Percentiles rank a stretch among this genome's conserved stretches.
phyloP scores from a whole-genome alignment of 2,888 invertebrate genomes.

The Empis livida region DNA sequence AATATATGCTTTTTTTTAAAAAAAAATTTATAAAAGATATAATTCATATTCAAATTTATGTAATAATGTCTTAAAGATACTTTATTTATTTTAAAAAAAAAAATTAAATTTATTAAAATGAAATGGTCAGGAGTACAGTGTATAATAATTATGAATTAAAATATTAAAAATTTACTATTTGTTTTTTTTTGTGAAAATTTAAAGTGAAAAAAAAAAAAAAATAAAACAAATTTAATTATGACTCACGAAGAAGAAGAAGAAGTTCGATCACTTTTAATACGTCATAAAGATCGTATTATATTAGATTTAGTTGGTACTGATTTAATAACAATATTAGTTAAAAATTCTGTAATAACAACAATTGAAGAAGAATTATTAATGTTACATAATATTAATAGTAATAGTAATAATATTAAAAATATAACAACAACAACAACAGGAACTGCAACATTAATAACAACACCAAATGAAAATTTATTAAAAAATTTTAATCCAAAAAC shows the following conservation, averaged over 20 bases:
- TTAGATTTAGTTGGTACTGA: conserved; percentile 49
- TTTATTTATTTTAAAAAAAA: too few relatives aligned
- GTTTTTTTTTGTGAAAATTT: background rate
- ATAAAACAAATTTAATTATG: conserved; percentile 19
- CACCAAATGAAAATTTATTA: background rate
- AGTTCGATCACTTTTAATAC: conserved; percentile 47
- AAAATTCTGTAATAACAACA: conserved; percentile 49
- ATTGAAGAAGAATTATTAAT: conserved; percentile 43
- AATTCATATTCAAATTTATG: too few relatives aligned
- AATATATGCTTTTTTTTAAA: too few relatives aligned
- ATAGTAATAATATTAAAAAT: background rate
- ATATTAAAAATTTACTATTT: background rate
- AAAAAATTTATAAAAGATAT: too few relatives aligned
- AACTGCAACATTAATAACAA: too few relatives aligned
- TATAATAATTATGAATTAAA: background rate
- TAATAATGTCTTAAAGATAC: too few relatives aligned
- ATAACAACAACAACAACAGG: too few relatives aligned
- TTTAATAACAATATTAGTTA: conserved; percentile 47
- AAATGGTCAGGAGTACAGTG: too few relatives aligned
- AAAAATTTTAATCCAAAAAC: background rate
- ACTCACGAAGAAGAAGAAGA: conserved; percentile 34
- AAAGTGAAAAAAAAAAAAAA: background rate
- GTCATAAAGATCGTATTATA: conserved; percentile 48
- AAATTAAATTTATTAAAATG: too few relatives aligned
- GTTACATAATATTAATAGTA: conserved; percentile 17